phyloP scores from a whole-genome alignment of 2,113 vertebrate genomes.

The Psettodes erumei region DNA sequence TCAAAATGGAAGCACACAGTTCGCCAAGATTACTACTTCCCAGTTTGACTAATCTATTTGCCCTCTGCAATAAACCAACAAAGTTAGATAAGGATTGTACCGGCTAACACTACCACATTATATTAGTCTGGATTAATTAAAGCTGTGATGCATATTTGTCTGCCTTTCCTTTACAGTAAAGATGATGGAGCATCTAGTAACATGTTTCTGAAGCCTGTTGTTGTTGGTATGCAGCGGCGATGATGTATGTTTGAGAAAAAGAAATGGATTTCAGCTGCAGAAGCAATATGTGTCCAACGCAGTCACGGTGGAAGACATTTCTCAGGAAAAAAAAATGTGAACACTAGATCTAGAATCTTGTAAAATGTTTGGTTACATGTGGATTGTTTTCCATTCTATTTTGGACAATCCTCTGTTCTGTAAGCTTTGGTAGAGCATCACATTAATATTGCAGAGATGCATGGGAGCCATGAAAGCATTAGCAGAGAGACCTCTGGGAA shows the following conservation, averaged over 20 bases:
- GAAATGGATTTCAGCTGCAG: neutral
- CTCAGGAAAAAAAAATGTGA: neutral
- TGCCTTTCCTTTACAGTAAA: neutral
- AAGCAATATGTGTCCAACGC: neutral
- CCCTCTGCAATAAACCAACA: slow-evolving; percentile 16
- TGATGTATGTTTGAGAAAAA: neutral
- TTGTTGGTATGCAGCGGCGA: neutral
- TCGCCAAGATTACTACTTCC: slow-evolving; percentile 22
- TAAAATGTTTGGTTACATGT: neutral
- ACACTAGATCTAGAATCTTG: neutral
- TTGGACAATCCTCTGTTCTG: slow-evolving; percentile 7
- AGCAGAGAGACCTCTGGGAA: slow-evolving; percentile 50
- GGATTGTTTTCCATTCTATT: slow-evolving; percentile 20
- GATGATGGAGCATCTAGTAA: neutral
- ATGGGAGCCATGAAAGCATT: slow-evolving; percentile 40
- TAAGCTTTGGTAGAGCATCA: slow-evolving; percentile 19
- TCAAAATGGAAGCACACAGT: neutral
- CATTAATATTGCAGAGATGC: slow-evolving; percentile 53
- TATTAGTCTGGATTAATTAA: slow-evolving; percentile 35
- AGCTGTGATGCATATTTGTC: slow-evolving; percentile 14
- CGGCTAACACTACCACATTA: slow-evolving; percentile 22
- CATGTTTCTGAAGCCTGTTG: neutral
- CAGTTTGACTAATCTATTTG: slow-evolving; percentile 38
- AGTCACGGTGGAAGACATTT: neutral
- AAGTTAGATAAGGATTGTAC: slow-evolving; percentile 27